Base-by-base conservation (phyloP, 2,797 vertebrate genomes). In the Pseudochaenichthys georgianus region DNA sequence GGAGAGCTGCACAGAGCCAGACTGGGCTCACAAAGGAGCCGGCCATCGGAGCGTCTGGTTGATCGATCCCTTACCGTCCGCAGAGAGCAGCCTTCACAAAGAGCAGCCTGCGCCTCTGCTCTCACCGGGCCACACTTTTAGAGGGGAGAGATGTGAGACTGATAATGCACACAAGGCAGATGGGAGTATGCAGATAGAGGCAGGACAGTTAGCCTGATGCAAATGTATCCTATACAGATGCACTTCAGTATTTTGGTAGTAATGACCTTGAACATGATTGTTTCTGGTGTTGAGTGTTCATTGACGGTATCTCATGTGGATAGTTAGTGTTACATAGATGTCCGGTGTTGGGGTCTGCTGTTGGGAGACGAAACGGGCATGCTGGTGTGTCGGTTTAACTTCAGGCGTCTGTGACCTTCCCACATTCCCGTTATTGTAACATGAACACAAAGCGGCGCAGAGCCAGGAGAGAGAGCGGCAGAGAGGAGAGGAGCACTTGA, bases 371-470 rank as follows among this genome's bases (percentile, higher is more conserved):
- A 90, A 92, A 89, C 83, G 75, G 61, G 68, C 55, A 43, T 75
- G 45, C 58, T 45, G 15, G 75, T 72, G 16, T 73, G 72, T 73
- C 57, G 74, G 43, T 89, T 78, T 71, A 51, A 83, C 85, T 85
- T 88, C 84, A 86, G 90, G 87, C 77, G 45, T 75, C 81, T 80
- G 89, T 95, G 94, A 96, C 95, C 94, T 95, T 96, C 81, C 74
- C 87, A 84, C 87, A 86, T 94, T 92, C 87, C 89, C 81, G 89
- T 88, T 92, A 93, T 93, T 94, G 93, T 94, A 93, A 94, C 90
- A 85, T 92, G 90, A 94, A 93, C 92, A 94, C 91, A 93, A 94
- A 93, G 91, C 81, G 79, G 81, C 84, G 82, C 81, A 48, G 71
- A 84, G 88, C 83, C 76, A 80, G 16, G 70, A 87, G 88, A 88